These are phyloP conservation scores for Sciaenops ocellatus DNA, from an alignment of 2,797 vertebrate species.

Conservation along the genomic window DNA sequence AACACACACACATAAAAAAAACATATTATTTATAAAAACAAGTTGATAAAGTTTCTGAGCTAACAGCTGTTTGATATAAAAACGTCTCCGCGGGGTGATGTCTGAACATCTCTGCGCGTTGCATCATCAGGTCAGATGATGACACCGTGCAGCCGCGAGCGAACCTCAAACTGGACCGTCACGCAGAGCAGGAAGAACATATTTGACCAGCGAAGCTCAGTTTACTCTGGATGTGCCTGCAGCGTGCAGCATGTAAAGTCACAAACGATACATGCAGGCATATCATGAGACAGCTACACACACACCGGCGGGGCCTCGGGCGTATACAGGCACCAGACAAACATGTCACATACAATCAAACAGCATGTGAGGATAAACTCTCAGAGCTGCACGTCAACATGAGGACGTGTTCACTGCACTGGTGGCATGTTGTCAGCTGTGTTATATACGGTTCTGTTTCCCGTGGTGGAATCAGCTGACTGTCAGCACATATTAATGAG, in stretches of 20 bases:
- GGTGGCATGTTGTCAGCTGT: neutral
- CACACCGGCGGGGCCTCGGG: neutral
- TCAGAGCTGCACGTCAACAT: conserved; percentile 11
- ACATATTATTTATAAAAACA: no score
- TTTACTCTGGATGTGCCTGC: neutral
- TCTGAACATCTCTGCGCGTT: neutral
- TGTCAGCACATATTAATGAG: conserved; percentile 23
- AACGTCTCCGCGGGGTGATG: neutral
- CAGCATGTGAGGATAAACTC: neutral
- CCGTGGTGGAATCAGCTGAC: conserved; percentile 9
- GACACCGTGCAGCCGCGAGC: neutral
- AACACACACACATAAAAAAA: no score
- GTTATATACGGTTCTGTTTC: neutral
- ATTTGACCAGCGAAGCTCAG: neutral
- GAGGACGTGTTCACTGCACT: neutral
- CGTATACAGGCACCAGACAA: conserved; percentile 10
- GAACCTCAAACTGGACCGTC: neutral
- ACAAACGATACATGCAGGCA: neutral
- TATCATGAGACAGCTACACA: neutral
- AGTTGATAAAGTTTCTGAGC: neutral
- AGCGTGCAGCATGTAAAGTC: neutral
- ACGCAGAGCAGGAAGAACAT: neutral
- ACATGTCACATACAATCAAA: conserved; percentile 26
- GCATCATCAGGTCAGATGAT: conserved; percentile 14
- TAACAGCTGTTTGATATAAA: neutral